These are phyloP conservation scores for Oscheius myriophilus DNA, from an alignment of 2,888 invertebrate genomes.

Conservation along the genomic window DNA sequence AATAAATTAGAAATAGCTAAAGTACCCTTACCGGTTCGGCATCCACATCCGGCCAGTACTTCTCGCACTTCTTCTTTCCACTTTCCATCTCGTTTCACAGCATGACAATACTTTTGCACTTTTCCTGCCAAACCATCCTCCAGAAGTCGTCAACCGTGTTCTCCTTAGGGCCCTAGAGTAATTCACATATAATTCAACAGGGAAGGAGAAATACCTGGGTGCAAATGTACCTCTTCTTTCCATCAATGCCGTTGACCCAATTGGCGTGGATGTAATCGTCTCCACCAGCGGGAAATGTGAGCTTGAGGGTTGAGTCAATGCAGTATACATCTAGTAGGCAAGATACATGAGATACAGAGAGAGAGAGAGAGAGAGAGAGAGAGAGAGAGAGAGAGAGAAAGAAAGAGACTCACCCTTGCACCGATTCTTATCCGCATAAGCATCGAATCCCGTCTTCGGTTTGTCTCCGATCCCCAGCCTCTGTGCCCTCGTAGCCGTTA, in stretches of 20 bases:
- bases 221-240: constrained; percentile 49
- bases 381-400: too few relatives aligned
- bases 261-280: constrained; percentile 64
- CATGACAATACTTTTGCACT: constrained; percentile 56
- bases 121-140: constrained; percentile 60
- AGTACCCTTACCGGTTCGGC: constrained; percentile 17
- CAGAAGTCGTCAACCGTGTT: constrained; percentile 61
- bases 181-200: too few relatives aligned
- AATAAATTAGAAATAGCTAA: not conserved
- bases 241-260: constrained; percentile 48
- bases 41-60: constrained; percentile 55
- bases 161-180: constrained; percentile 55
- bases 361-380: too few relatives aligned
- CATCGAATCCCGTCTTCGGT: constrained; percentile 48
- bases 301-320: constrained; percentile 53
- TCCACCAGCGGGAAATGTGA: constrained; percentile 45
- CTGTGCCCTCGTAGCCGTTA: constrained; percentile 30
- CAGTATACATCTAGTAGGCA: constrained; percentile 62
- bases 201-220: constrained; percentile 40
- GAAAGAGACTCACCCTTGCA: too few relatives aligned
- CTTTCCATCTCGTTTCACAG: constrained; percentile 56
- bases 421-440: constrained; percentile 14
- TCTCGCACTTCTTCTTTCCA: constrained; percentile 63
- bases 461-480: constrained; percentile 44
- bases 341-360: too few relatives aligned